These are phyloP conservation scores for Anabacerthia variegaticeps DNA, from an alignment of 2,797 vertebrate genomes.

Conservation along the genomic window DNA sequence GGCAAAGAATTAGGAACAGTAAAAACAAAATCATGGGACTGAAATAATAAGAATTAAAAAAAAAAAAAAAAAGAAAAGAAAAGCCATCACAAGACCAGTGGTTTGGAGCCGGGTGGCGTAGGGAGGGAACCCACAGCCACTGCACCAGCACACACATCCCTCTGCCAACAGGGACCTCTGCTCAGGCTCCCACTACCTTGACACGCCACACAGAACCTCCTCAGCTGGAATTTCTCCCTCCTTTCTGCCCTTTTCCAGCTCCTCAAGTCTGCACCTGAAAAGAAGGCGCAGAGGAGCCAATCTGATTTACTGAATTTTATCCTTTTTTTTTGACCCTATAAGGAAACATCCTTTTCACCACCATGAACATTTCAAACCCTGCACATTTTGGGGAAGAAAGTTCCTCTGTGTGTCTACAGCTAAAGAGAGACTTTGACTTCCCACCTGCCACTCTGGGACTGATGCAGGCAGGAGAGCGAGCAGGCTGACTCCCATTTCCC, in stretches of 20 bases:
- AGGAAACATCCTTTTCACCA: not conserved
- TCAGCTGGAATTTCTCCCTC: not conserved
- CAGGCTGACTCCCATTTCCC: conserved; percentile 24
- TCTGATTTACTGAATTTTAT: not conserved
- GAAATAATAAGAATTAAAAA: conserved; percentile 24
- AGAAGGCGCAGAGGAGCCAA: not conserved
- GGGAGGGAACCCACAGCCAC: not conserved
- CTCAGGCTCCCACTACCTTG: not conserved
- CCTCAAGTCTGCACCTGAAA: not conserved
- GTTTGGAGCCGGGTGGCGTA: not conserved
- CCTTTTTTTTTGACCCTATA: not conserved
- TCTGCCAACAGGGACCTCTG: not conserved
- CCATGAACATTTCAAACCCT: not conserved
- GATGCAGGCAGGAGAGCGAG: not conserved
- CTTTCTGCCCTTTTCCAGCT: not conserved
- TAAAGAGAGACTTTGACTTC: not conserved
- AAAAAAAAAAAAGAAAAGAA: not conserved
- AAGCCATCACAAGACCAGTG: conserved; percentile 29
- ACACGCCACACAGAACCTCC: rapidly evolving
- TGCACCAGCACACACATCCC: not conserved
- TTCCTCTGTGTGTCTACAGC: not conserved
- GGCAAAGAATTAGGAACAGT: not conserved
- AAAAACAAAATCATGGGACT: conserved; percentile 63
- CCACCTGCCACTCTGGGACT: conserved; percentile 6
- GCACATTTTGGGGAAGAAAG: not conserved